Evolutionary conservation across 2,888 invertebrate genomes (phyloP).

Genomic region (Sesia apiformis): DNA sequence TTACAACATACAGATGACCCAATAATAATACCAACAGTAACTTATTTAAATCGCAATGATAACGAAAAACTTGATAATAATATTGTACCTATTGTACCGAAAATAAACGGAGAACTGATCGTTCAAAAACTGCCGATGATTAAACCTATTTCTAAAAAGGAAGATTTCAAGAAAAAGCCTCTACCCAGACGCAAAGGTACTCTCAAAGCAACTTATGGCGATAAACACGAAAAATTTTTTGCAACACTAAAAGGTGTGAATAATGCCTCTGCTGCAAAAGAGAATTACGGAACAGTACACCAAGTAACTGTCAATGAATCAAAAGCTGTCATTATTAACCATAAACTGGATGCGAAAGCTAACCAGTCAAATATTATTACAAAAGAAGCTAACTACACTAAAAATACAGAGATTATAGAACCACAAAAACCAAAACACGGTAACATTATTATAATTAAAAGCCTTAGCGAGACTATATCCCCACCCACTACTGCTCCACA

Average conservation of each 20-base stretch:
- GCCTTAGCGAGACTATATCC: not conserved
- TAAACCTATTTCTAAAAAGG: constrained; percentile 30
- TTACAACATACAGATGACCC: constrained; percentile 25
- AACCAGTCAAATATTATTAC: not conserved
- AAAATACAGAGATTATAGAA: too few relatives aligned
- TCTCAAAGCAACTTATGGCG: constrained; percentile 66
- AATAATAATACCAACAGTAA: constrained; percentile 46
- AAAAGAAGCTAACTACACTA: not conserved
- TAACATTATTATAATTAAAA: not conserved
- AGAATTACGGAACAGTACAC: not conserved
- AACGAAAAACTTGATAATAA: constrained; percentile 37
- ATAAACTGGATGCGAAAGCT: not conserved
- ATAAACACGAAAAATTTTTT: constrained; percentile 56
- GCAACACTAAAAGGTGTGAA: constrained; percentile 17
- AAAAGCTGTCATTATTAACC: not conserved
- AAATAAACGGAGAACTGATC: constrained; percentile 41
- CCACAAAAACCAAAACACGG: not conserved
- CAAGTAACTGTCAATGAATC: too few relatives aligned
- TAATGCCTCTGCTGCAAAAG: not conserved
- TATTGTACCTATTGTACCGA: constrained; percentile 34
- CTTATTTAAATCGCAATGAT: constrained; percentile 25
- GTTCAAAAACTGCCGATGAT: constrained; percentile 36
- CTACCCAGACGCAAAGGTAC: constrained; percentile 62
- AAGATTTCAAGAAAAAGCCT: constrained; percentile 48
- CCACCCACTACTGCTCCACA: constrained; percentile 12